phyloP scores from a whole-genome alignment of 2,113 vertebrate genomes.

The Geococcyx californianus region DNA sequence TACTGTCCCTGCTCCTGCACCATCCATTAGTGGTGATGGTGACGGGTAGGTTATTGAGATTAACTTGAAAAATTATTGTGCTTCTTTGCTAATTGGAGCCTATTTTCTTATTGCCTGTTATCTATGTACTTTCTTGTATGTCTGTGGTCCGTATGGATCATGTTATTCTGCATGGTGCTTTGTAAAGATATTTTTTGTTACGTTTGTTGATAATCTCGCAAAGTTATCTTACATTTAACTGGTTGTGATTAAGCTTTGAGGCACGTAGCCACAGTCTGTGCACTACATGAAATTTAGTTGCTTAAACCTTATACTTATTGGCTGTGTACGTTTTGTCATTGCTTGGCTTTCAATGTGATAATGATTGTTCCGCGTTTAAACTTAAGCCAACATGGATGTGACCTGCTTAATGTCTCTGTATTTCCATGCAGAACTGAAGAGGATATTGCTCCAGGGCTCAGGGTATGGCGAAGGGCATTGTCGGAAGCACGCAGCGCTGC shows the following conservation, averaged over 20 bases:
- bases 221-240: conserved; percentile 81
- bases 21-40: conserved; percentile 99
- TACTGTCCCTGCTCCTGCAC: conserved; percentile 99
- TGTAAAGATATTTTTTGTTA: conserved; percentile 80
- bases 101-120: conserved; percentile 88
- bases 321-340: conserved; percentile 85
- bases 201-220: conserved; percentile 80
- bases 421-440: conserved; percentile 88
- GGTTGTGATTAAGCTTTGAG: conserved; percentile 84
- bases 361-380: conserved; percentile 77
- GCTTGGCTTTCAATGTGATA: conserved; percentile 85
- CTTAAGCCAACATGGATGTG: conserved; percentile 53
- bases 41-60: conserved; percentile 99
- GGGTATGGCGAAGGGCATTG: conserved; percentile 94
- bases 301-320: conserved; percentile 84
- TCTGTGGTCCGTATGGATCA: conserved; percentile 81
- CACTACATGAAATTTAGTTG: conserved; percentile 86
- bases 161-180: conserved; percentile 87
- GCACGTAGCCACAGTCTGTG: conserved; percentile 85
- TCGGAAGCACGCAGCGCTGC: conserved; percentile 92
- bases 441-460: conserved; percentile 97
- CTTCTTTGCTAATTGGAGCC: conserved; percentile 92
- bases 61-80: conserved; percentile 88
- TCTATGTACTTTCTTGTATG: conserved; percentile 85
- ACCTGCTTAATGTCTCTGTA: conserved; percentile 73